phyloP scores from a whole-genome alignment of 2,113 vertebrate genomes.

The Cheilinus undulatus region DNA sequence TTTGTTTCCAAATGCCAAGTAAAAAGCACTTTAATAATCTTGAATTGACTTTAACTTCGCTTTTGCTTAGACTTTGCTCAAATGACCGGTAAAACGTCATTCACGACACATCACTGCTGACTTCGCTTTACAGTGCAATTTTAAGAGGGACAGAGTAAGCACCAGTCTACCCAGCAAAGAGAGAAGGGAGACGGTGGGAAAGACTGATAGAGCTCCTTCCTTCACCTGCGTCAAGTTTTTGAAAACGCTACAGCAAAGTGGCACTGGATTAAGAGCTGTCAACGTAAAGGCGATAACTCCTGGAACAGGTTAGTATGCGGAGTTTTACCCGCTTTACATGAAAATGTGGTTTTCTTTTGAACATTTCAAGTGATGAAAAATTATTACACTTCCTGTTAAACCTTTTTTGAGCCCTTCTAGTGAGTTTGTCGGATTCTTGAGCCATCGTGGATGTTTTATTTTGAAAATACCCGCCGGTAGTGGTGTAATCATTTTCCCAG shows the following conservation, averaged over 20 bases:
- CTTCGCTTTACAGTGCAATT: conserved; percentile 46
- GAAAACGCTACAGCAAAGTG: not conserved
- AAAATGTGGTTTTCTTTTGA: no score
- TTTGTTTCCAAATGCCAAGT: no score
- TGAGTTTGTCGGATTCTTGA: no score
- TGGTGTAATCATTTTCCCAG: not conserved
- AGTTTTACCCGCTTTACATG: no score
- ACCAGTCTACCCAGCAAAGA: conserved; percentile 4
- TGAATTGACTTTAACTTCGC: no score
- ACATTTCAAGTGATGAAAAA: no score
- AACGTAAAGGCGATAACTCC: conserved; percentile 21
- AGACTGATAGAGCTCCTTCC: conserved; percentile 14
- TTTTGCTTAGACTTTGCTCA: not conserved
- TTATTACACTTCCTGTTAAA: not conserved
- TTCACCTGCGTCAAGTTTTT: conserved; percentile 24
- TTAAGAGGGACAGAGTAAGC: conserved; percentile 25
- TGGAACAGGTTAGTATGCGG: conserved; percentile 28
- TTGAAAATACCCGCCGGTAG: conserved; percentile 28
- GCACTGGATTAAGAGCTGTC: conserved; percentile 8
- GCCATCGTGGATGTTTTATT: conserved; percentile 42
- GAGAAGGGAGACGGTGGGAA: conserved; percentile 15
- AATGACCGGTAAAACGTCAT: conserved; percentile 19
- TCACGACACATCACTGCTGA: conserved; percentile 57
- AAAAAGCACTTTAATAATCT: no score
- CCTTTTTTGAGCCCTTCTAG: not conserved